phyloP scores from a whole-genome alignment of 2,888 invertebrate species.

The Psylliodes chrysocephalus region DNA sequence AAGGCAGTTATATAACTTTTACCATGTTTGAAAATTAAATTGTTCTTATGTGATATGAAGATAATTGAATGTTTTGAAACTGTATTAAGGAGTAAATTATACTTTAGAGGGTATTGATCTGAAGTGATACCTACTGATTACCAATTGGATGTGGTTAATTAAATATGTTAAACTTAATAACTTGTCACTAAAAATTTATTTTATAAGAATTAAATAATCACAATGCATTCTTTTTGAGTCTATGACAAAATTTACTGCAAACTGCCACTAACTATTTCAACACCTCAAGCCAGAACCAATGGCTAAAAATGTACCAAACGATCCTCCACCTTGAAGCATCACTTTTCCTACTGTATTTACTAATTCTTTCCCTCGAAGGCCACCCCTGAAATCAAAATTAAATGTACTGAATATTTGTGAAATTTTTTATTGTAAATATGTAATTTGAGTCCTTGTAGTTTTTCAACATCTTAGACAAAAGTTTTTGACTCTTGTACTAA shows the following conservation, averaged over 20 bases:
- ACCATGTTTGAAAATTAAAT: too few relatives aligned
- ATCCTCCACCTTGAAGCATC: conserved; percentile 97
- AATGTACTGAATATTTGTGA: too few relatives aligned
- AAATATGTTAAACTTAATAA: neutral
- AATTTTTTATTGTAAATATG: too few relatives aligned
- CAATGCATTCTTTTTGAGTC: conserved; percentile 24
- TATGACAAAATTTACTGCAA: conserved; percentile 19
- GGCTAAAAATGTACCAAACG: conserved; percentile 98
- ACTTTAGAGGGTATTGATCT: too few relatives aligned
- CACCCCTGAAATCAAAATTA: conserved; percentile 74
- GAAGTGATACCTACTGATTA: too few relatives aligned
- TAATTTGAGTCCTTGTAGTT: too few relatives aligned
- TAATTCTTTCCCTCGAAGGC: conserved; percentile 90
- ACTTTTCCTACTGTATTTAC: conserved; percentile 95
- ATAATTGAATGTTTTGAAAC: too few relatives aligned
- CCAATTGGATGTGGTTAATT: neutral
- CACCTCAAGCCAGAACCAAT: conserved; percentile 88
- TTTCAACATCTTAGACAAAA: too few relatives aligned
- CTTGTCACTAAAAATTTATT: conserved; percentile 38
- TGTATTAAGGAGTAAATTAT: too few relatives aligned
- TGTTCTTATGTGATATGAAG: too few relatives aligned
- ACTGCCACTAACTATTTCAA: conserved; percentile 58
- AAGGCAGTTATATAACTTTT: too few relatives aligned
- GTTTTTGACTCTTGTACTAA: too few relatives aligned
- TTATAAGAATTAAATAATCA: conserved; percentile 35